Evolutionary conservation across 2,113 vertebrate species (phyloP), one percentile per base, ranked within the genome.

Genomic region (Heteronetta atricapilla): DNA sequence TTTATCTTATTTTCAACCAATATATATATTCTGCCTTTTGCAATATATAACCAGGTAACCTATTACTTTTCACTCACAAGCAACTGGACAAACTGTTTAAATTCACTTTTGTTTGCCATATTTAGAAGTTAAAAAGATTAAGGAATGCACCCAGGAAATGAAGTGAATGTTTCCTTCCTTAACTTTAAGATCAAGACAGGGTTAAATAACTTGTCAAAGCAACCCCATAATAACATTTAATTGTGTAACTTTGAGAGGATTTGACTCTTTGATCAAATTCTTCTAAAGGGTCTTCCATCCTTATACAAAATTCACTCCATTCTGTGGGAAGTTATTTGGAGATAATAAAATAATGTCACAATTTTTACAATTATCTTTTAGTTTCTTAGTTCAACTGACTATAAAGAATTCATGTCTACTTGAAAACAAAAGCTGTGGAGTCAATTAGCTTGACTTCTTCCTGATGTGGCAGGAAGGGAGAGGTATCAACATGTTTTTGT

Each of bases 281-380:
- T 52, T 52, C 50, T 16, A 62, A 38, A 10, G 15, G 23, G 10
- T 36, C 3, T 63, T 86, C 17, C 25, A 26, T 44, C n/a, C 10
- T 67, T 52, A 80, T 7, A 11, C 5, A 79, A 56, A 62, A 34
- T 18, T 34, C 48, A 50, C 25, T 52, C 14, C 11, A 13, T 26
- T 3, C 0, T 23, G 7, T 34, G 8, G 55, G 40, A 29, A 17
- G 9, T 68, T 64, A 44, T 7, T 4, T 12, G 29, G 7, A 9
- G 5, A 64, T 11, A 26, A 73, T 19, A 77, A 69, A 28, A 3
- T 23, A 82, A 21, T 4, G 11, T 6, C 48, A 3, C 1, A 2
- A n/a, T 73, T 88, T 80, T 62, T 21, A 31, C 3, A 52, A 58
- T 12, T 53, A 33, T 60, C 5, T 38, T 23, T 64, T 10, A 75